A percentile compares a stretch with the other conserved stretches of the same genome.
These are phyloP conservation scores for Okamejei kenojei DNA, from an alignment of 2,797 vertebrate species.

Conservation along the genomic window DNA sequence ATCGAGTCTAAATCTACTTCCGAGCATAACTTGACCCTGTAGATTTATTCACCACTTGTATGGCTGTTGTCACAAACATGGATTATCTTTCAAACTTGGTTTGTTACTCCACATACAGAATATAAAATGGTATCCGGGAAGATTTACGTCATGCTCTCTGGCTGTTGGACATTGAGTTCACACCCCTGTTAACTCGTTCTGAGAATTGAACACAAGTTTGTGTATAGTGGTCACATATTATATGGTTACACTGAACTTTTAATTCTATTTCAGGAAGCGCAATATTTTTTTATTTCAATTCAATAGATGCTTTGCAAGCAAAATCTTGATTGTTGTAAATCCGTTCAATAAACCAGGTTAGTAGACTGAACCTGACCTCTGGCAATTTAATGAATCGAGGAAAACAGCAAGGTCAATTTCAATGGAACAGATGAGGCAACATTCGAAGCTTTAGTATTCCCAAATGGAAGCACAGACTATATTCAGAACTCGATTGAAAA, in stretches of 20 bases:
- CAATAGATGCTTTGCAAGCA: background rate
- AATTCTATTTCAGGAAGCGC: background rate
- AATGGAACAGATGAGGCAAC: background rate
- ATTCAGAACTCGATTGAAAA: background rate
- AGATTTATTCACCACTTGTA: background rate
- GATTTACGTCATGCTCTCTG: no score
- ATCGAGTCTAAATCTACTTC: background rate
- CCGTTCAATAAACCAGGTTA: background rate
- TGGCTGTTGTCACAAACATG: background rate
- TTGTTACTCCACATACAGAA: no score
- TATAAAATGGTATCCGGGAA: no score
- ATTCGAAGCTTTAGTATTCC: background rate
- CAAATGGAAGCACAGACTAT: background rate
- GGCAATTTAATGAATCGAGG: background rate
- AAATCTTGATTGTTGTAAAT: background rate
- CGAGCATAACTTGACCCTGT: background rate
- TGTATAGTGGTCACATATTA: no score
- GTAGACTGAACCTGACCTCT: background rate
- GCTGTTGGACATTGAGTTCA: background rate
- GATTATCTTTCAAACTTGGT: background rate
- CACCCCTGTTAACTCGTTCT: background rate
- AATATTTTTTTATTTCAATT: background rate
- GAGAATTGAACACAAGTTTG: background rate
- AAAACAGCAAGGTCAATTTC: background rate
- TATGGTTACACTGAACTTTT: background rate